These are phyloP conservation scores for Limanda limanda DNA, from an alignment of 2,113 vertebrate species.

Conservation along the genomic window DNA sequence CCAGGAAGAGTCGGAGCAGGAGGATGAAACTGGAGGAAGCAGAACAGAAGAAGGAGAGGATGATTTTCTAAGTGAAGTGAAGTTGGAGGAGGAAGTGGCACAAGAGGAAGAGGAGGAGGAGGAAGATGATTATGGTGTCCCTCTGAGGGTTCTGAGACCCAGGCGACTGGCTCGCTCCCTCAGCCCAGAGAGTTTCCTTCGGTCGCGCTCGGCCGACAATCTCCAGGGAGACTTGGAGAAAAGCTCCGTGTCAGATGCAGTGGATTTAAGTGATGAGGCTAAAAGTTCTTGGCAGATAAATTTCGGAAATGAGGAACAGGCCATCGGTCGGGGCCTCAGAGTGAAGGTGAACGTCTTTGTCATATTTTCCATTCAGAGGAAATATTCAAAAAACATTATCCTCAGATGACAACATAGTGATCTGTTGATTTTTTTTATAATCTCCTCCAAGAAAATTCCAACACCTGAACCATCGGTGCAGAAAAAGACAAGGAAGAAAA, in stretches of 20 bases:
- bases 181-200: background rate
- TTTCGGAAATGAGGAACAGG: background rate
- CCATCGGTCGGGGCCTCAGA: background rate
- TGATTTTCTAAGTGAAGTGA: background rate
- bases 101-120: conserved; percentile 23
- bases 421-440: conserved; percentile 11
- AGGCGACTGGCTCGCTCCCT: background rate
- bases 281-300: background rate
- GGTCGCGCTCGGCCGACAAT: background rate
- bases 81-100: background rate
- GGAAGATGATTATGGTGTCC: conserved; percentile 6
- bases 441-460: background rate
- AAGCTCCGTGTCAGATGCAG: background rate
- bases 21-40: conserved; percentile 12
- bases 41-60: background rate
- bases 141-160: conserved; percentile 38
- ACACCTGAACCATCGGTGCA: background rate
- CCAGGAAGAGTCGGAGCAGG: conserved; percentile 56
- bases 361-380: background rate
- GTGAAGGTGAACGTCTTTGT: conserved; percentile 21
- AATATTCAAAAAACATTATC: background rate
- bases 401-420: background rate
- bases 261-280: background rate
- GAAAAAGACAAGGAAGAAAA: background rate
- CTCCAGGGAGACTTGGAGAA: background rate